Conservation (phyloP, 37 sponge, comb jelly and placozoan species). For the Spongilla lacustris region DNA sequence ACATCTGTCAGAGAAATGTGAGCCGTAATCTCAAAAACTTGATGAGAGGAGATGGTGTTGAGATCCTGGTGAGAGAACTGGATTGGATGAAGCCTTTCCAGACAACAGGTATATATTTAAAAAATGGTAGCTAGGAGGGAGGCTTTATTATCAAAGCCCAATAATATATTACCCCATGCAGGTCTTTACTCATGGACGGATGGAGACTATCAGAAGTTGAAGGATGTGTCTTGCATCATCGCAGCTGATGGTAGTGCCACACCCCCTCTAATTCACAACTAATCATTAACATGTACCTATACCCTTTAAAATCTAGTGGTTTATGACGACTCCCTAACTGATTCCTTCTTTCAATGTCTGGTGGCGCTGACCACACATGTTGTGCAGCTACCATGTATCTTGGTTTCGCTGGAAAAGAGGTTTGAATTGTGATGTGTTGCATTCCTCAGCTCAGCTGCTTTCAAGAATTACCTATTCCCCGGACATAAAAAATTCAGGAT, state of each 20-base stretch:
- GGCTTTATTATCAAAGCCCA: no score
- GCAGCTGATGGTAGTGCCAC: slow-evolving; percentile 47
- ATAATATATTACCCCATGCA: not conserved
- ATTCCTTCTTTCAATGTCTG: slow-evolving; percentile 52
- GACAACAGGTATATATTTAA: not conserved
- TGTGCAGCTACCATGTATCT: not conserved
- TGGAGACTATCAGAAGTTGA: slow-evolving; percentile 6
- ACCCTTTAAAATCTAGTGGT: slow-evolving; percentile 14
- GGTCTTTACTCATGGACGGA: slow-evolving; percentile 24
- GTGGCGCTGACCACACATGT: not conserved
- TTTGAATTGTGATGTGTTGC: not conserved
- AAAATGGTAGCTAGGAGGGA: not conserved
- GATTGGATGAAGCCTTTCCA: slow-evolving; percentile 39
- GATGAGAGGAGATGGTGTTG: not conserved
- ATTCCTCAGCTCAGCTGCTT: not conserved
- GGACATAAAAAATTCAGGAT: slow-evolving; percentile 14
- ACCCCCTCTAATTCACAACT: not conserved
- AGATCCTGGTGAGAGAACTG: slow-evolving; percentile 35
- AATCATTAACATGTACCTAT: not conserved
- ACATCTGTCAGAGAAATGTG: slow-evolving; percentile 43
- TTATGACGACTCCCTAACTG: slow-evolving; percentile 48
- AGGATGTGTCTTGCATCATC: slow-evolving; percentile 6
- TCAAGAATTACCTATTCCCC: not conserved
- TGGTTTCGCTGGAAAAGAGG: slow-evolving; percentile 52
- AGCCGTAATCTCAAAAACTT: not conserved